Conservation (phyloP, 1,140 invertebrate genomes). For the Zaprionus kolodkinae region DNA sequence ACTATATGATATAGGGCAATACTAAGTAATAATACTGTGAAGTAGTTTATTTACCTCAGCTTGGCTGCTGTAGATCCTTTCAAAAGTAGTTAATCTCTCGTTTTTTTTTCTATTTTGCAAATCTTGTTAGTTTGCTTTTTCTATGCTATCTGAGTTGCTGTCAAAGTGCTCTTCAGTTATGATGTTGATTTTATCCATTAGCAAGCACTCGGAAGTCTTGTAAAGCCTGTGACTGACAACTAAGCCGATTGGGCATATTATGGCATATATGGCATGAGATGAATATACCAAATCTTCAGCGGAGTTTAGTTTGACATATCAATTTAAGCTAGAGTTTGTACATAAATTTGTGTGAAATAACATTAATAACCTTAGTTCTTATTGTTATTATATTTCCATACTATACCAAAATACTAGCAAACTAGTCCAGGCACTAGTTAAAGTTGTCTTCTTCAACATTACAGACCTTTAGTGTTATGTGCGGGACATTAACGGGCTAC, state of each 20-base stretch:
- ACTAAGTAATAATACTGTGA: no score
- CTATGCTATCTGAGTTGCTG: slow-evolving; percentile 3
- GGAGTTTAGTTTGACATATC: background rate
- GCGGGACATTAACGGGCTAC: slow-evolving; percentile 74
- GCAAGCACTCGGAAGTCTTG: slow-evolving; percentile 32
- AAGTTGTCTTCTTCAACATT: slow-evolving; percentile 71
- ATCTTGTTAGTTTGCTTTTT: background rate
- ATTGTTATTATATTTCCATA: no score
- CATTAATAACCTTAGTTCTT: no score
- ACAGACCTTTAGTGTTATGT: slow-evolving; percentile 77
- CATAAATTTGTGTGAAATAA: no score
- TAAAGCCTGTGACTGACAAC: slow-evolving; percentile 30
- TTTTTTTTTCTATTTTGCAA: background rate
- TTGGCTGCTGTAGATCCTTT: no score
- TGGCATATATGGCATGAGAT: background rate
- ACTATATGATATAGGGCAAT: background rate
- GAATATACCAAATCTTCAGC: background rate
- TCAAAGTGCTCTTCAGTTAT: slow-evolving; percentile 5
- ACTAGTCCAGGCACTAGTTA: slow-evolving; percentile 47
- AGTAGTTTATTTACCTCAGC: no score
- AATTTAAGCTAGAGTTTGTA: background rate
- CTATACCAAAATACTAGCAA: background rate
- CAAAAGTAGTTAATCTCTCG: no score
- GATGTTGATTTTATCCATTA: slow-evolving; percentile 28
- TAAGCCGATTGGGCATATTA: slow-evolving; percentile 27